Conservation (phyloP, 1,140 invertebrate genomes). For the Belonocnema kinseyi region DNA sequence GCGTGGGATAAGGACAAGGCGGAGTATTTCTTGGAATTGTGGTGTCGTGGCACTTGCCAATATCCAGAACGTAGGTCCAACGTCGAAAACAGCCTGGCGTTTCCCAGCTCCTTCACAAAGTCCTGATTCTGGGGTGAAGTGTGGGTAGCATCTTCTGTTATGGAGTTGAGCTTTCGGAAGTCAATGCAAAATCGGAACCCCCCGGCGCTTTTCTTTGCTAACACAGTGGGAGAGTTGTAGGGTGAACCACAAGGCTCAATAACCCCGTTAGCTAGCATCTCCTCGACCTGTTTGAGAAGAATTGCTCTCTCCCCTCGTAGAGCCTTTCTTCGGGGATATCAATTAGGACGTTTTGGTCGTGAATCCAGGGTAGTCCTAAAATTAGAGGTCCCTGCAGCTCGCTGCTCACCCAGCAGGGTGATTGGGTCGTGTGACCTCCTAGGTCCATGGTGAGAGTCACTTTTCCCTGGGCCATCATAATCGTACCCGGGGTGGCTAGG, state of each 20-base stretch:
- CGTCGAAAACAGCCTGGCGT: conserved; percentile 8
- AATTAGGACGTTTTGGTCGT: background rate
- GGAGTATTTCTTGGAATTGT: no score
- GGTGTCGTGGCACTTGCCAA: no score
- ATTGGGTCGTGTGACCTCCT: no score
- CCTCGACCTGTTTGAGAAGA: background rate
- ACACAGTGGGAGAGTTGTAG: conserved; percentile 34
- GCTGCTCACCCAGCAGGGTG: background rate
- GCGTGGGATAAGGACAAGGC: background rate
- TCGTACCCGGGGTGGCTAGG: background rate
- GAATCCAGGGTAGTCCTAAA: background rate
- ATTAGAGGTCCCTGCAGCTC: background rate
- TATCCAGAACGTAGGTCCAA: conserved; percentile 22
- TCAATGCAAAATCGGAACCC: conserved; percentile 39
- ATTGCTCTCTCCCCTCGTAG: background rate
- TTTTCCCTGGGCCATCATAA: background rate
- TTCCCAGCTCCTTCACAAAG: conserved; percentile 34
- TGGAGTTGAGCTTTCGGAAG: conserved; percentile 34
- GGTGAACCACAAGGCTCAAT: conserved; percentile 27
- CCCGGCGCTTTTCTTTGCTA: background rate
- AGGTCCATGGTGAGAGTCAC: background rate
- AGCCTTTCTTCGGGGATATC: background rate
- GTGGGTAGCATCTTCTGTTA: conserved; percentile 30
- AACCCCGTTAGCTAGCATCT: conserved; percentile 22
- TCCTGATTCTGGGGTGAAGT: background rate